These are phyloP conservation scores for Ditula angustiorana DNA, from an alignment of 2,888 invertebrate genomes.

Conservation along the genomic window DNA sequence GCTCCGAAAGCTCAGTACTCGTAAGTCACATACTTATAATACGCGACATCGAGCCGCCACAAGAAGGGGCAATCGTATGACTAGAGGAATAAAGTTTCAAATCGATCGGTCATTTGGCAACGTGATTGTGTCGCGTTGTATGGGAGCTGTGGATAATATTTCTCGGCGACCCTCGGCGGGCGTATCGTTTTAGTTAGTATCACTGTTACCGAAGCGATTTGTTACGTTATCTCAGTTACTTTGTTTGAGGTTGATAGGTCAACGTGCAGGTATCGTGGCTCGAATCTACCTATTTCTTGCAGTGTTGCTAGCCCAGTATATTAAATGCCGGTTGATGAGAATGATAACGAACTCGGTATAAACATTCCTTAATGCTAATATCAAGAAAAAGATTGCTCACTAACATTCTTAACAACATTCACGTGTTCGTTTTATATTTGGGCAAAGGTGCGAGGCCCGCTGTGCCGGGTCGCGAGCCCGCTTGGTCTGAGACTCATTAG, in stretches of 20 bases:
- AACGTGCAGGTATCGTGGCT: constrained; percentile 52
- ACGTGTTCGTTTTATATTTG: neutral
- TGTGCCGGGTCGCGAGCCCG: neutral
- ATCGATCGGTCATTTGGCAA: constrained; percentile 12
- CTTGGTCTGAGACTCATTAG: constrained; percentile 17
- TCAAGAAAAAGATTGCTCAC: neutral
- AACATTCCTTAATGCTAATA: neutral
- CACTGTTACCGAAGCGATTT: constrained; percentile 76
- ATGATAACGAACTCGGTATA: constrained; percentile 3
- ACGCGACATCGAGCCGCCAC: constrained; percentile 4
- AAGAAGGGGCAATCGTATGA: neutral
- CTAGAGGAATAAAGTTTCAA: constrained; percentile 18
- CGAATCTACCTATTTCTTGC: constrained; percentile 27
- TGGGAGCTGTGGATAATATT: constrained; percentile 67
- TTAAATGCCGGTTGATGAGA: constrained; percentile 17
- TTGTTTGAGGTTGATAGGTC: constrained; percentile 80
- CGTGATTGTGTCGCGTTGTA: constrained; percentile 28
- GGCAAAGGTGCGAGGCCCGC: neutral
- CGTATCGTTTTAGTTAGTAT: constrained; percentile 73
- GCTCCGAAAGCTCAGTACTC: constrained; percentile 70
- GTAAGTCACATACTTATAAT: constrained; percentile 64
- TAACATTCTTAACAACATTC: neutral
- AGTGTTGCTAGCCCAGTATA: constrained; percentile 46
- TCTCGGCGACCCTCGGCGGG: constrained; percentile 65
- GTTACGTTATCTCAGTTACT: constrained; percentile 79